phyloP scores from a whole-genome alignment of 2,888 invertebrate species.

The Agriopis aurantiaria region DNA sequence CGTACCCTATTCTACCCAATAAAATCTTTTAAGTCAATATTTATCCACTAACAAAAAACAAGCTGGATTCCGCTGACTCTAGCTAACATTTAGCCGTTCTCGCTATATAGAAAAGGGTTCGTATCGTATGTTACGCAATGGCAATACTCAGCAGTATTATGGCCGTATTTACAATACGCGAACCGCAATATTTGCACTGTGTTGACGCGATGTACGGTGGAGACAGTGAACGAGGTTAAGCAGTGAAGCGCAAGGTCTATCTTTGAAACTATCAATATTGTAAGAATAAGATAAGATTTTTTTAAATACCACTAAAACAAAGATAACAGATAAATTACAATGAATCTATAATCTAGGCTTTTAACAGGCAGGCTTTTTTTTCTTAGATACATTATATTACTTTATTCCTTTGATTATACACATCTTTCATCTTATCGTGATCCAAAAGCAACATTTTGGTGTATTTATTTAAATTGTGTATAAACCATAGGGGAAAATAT shows the following conservation, averaged over 20 bases:
- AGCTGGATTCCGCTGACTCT: constrained; percentile 28
- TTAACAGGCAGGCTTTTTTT: too few species aligned
- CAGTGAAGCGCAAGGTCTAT: not conserved
- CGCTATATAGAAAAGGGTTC: constrained; percentile 46
- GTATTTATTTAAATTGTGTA: too few species aligned
- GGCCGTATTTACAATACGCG: constrained; percentile 43
- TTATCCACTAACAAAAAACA: constrained; percentile 40
- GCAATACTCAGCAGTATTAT: constrained; percentile 44
- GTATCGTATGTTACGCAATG: constrained; percentile 41
- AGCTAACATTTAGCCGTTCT: constrained; percentile 41
- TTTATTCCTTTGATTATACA: too few species aligned
- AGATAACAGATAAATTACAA: too few species aligned
- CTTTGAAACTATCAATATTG: too few species aligned
- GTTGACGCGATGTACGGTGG: constrained; percentile 6
- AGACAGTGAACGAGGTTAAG: constrained; percentile 10
- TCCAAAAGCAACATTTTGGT: too few species aligned
- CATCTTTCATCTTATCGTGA: too few species aligned
- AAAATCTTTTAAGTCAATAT: constrained; percentile 37
- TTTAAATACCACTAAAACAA: too few species aligned
- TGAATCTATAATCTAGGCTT: too few species aligned
- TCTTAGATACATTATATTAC: too few species aligned
- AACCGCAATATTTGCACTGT: constrained; percentile 43
- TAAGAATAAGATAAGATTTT: too few species aligned
- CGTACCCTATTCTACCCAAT: constrained; percentile 29
- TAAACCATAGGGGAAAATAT: too few species aligned